Evolutionary conservation across 2,113 vertebrate species (phyloP), one percentile per base, ranked within the genome.

Genomic region (Myotis davidii): DNA sequence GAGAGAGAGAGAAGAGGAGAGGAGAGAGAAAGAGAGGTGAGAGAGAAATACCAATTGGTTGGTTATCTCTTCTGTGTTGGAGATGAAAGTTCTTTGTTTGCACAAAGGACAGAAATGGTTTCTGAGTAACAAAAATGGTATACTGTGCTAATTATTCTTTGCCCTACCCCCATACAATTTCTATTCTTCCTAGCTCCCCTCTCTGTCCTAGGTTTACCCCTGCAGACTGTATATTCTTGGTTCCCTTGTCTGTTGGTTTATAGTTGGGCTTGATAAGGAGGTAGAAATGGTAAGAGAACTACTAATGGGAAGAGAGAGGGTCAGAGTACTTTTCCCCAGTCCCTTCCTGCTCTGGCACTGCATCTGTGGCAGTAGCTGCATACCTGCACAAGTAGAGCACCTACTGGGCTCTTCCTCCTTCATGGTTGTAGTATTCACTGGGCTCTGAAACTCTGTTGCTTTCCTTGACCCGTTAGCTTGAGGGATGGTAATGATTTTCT

Each of bases 231-330:
- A 37, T 95, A 25, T 77, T 93, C 39, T 88, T 88, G 61, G 12
- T 39, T 91, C 29, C 16, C 45, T 85, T 92, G 32, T 45, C 39
- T 64, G 9, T 42, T 95, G 81, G 23, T 25, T 97, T 94, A 3
- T 56, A 79, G 20, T 77, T 87, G 45, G 42, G 29, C 82, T 91
- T 93, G 67, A 74, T 86, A 67, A 91, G 27, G 39, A 18, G 76
- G 7, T 86, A 78, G 78, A 88, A 96, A 91, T 69, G 25, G 25
- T 82, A 69, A 48, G 48, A 73, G 29, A 72, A 74, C 34, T 78
- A 50, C 9, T 54, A 81, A 18, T 52, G 18, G 45, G 14, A 86
- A 37, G 27, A 90, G 20, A 32, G 34, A 18, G 20, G 23, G 17
- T 1, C 39, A 92, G 64, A 34, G 10, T 72, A 67, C 70, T 92